Evolutionary conservation across 2,888 invertebrate genomes (phyloP).

Genomic region (Falcaria lacertinaria): DNA sequence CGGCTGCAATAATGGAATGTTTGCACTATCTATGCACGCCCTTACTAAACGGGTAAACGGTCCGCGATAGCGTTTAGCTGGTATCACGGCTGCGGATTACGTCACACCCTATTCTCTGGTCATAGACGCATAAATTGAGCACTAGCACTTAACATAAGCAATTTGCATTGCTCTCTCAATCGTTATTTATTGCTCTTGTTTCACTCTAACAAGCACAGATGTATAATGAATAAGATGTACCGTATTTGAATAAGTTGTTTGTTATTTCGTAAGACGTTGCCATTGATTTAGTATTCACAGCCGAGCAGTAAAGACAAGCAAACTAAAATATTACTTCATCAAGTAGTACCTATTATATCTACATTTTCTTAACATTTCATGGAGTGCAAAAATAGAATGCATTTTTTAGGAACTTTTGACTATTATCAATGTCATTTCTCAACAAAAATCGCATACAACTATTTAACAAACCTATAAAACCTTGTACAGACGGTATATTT

Average conservation of each 20-base stretch:
- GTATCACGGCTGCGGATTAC: neutral
- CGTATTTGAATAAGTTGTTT: neutral
- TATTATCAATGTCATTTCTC: too few species aligned
- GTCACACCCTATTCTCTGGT: slow-evolving; percentile 1
- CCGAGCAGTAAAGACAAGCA: neutral
- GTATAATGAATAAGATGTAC: neutral
- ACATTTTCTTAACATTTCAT: too few species aligned
- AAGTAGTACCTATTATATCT: too few species aligned
- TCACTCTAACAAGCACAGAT: neutral
- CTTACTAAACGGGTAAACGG: neutral
- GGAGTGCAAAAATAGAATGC: too few species aligned
- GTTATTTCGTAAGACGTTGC: neutral
- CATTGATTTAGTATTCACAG: neutral
- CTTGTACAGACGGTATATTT: too few species aligned
- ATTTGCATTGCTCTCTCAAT: neutral
- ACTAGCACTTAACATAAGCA: neutral
- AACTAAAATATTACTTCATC: too few species aligned
- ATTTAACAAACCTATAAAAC: too few species aligned
- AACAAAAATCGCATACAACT: too few species aligned
- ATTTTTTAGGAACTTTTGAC: too few species aligned
- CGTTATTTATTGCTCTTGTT: neutral
- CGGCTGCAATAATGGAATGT: slow-evolving; percentile 24
- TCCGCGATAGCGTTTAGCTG: slow-evolving; percentile 1
- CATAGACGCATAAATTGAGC: neutral
- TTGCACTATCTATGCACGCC: slow-evolving; percentile 9